Conservation (phyloP, 92 coral and sea anemone species). For the Montipora capitata region DNA sequence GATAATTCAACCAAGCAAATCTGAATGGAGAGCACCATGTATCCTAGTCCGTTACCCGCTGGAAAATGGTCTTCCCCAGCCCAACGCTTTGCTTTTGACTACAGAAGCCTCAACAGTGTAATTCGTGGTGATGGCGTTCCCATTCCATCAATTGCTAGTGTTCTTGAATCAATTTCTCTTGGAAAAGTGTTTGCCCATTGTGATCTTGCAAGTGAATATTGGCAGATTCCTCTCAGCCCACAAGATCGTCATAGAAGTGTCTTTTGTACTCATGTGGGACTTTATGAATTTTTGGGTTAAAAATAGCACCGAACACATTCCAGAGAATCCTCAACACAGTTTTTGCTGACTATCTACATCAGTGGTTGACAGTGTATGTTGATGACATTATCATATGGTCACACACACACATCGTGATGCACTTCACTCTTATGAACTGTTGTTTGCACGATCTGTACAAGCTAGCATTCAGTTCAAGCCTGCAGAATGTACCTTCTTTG, state of each 20-base stretch:
- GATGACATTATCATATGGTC: too few species aligned
- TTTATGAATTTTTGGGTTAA: constrained; percentile 17
- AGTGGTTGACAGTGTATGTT: too few species aligned
- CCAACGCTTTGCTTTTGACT: constrained; percentile 74
- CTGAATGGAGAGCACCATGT: constrained; percentile 71
- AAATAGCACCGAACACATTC: too few species aligned
- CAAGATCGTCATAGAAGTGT: constrained; percentile 29
- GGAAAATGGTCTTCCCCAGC: constrained; percentile 61
- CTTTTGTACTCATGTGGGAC: constrained; percentile 45
- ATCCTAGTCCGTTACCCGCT: constrained; percentile 59
- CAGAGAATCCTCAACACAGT: too few species aligned
- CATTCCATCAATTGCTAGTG: constrained; percentile 48
- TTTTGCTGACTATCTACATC: too few species aligned
- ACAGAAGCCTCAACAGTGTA: constrained; percentile 56
- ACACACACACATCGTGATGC: constrained; percentile 42
- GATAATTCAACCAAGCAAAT: constrained; percentile 68
- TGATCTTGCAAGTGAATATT: constrained; percentile 66
- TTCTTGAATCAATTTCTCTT: constrained; percentile 52
- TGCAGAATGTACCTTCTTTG: constrained; percentile 58
- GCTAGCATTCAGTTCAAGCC: constrained; percentile 53
- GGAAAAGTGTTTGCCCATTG: constrained; percentile 49
- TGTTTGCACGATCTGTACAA: constrained; percentile 26
- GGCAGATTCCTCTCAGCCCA: constrained; percentile 49
- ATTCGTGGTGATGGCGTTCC: constrained; percentile 64
- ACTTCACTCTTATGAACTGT: constrained; percentile 21